phyloP scores from a whole-genome alignment of 2,888 invertebrate genomes.

The Lasioglossum calceatum region DNA sequence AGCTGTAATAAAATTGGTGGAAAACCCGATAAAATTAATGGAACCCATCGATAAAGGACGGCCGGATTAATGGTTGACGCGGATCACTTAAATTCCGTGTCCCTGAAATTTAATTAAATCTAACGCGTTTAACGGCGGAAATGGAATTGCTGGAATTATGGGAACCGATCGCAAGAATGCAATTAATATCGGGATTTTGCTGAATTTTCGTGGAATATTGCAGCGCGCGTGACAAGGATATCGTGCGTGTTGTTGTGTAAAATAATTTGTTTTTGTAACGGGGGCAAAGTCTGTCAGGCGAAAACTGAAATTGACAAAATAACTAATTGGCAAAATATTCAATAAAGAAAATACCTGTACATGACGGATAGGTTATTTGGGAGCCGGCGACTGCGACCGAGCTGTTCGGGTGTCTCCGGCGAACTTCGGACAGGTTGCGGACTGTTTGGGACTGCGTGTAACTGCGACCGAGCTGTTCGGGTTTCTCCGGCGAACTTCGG shows the following conservation, averaged over 20 bases:
- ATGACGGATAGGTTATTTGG: no score
- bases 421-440: no score
- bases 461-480: no score
- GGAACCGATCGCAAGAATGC: neutral
- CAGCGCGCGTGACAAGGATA: neutral
- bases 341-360: neutral
- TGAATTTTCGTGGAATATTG: neutral
- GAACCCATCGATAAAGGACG: neutral
- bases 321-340: neutral
- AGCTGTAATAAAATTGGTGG: neutral
- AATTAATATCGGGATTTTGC: neutral
- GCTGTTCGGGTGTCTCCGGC: no score
- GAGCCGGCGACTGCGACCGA: no score
- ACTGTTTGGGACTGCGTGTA: no score
- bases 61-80: slow-evolving; percentile 9
- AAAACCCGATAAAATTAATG: neutral
- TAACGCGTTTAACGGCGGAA: neutral
- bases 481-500: no score
- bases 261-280: neutral
- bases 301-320: neutral
- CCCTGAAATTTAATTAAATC: slow-evolving; percentile 11
- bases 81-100: slow-evolving; percentile 9
- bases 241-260: neutral
- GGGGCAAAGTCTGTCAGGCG: neutral
- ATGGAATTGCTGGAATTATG: neutral